Conservation (phyloP, 1,140 invertebrate genomes). For the Marisa cornuarietis region DNA sequence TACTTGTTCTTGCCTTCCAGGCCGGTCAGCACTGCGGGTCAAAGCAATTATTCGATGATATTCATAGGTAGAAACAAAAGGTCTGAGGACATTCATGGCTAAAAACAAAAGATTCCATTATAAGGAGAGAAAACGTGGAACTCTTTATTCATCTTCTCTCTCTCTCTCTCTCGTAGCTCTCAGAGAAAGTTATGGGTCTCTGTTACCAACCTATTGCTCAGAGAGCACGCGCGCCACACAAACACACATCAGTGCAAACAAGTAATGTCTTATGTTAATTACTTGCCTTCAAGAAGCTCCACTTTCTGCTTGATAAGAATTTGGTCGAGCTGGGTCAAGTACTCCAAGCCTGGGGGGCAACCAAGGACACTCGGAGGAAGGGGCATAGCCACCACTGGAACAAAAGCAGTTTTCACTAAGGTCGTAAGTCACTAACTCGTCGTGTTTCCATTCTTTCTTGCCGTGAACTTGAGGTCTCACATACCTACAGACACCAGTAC, state of each 20-base stretch:
- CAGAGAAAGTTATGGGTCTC: no score
- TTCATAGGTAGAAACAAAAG: no score
- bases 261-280: no score
- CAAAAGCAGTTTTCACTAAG: neutral
- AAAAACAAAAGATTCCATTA: no score
- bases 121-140: no score
- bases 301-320: constrained; percentile 87
- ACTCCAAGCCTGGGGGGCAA: constrained; percentile 91
- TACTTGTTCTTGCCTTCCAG: constrained; percentile 89
- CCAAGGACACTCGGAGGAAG: constrained; percentile 76
- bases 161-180: no score
- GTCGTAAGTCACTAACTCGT: neutral
- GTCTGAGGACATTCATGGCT: no score
- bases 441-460: neutral
- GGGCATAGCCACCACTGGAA: constrained; percentile 76
- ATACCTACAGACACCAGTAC: neutral
- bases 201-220: no score
- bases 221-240: no score
- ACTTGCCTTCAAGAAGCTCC: constrained; percentile 80
- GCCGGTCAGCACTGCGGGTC: constrained; percentile 73
- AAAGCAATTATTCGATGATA: no score
- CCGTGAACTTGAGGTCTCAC: neutral
- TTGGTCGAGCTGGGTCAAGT: constrained; percentile 89
- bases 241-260: no score
- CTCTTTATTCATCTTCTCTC: no score